Percentiles rank a stretch among this genome's conserved stretches.
Evolutionary conservation across 2,797 vertebrate genomes (phyloP).

Genomic region (Oryzias sinensis): DNA sequence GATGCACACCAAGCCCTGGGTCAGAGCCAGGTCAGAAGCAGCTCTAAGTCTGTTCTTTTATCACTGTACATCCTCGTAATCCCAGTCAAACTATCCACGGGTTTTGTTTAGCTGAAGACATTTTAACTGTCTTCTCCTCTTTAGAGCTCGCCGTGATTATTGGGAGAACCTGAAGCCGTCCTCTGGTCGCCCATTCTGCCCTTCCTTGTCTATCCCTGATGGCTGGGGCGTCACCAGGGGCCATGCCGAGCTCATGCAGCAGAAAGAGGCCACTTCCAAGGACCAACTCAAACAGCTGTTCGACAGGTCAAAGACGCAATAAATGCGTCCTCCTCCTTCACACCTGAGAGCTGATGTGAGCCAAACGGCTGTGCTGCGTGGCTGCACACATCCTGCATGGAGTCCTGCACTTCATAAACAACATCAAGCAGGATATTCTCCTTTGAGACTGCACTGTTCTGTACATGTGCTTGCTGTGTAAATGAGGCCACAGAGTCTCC

Average conservation of each 20-base stretch:
- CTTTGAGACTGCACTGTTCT: constrained; percentile 30
- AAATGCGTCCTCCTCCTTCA: constrained; percentile 26
- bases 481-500: constrained; percentile 29
- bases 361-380: constrained; percentile 4
- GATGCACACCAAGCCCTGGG: constrained; percentile 95
- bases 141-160: constrained; percentile 91
- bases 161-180: constrained; percentile 93
- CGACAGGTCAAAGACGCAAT: constrained; percentile 74
- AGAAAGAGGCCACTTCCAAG: constrained; percentile 88
- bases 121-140: background rate
- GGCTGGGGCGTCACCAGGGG: constrained; percentile 95
- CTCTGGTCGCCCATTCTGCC: constrained; percentile 87
- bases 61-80: background rate
- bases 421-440: constrained; percentile 14
- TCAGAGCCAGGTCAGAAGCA: constrained; percentile 85
- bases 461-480: constrained; percentile 25
- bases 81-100: background rate
- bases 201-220: constrained; percentile 88
- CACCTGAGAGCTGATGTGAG: constrained; percentile 5
- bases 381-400: constrained; percentile 5
- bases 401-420: constrained; percentile 12
- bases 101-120: background rate
- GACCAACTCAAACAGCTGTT: constrained; percentile 89
- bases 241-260: constrained; percentile 88
- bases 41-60: background rate